These are phyloP conservation scores for Drosophila macrospina DNA, from an alignment of 2,888 invertebrate genomes.

Conservation along the genomic window DNA sequence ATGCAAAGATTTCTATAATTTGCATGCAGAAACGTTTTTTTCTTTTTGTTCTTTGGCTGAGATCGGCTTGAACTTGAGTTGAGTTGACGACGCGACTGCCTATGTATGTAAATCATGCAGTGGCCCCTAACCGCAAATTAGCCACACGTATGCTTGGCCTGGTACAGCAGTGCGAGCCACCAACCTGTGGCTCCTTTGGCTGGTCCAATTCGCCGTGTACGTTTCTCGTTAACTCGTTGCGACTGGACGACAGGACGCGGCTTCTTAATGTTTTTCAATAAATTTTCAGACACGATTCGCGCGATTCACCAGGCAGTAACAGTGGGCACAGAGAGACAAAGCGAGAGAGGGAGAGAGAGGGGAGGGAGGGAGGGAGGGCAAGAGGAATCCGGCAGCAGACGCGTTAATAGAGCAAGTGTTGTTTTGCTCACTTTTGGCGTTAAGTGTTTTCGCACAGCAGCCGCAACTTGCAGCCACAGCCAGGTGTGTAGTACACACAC, in stretches of 20 bases:
- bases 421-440: slow-evolving; percentile 84
- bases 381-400: slow-evolving; percentile 33
- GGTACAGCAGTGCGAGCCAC: too few relatives aligned
- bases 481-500: not conserved
- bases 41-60: slow-evolving; percentile 13
- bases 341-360: not conserved
- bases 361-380: too few relatives aligned
- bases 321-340: too few relatives aligned
- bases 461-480: not conserved
- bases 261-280: slow-evolving; percentile 76
- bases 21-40: slow-evolving; percentile 62
- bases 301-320: not conserved
- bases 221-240: slow-evolving; percentile 70
- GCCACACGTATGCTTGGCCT: slow-evolving; percentile 62
- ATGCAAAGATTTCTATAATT: slow-evolving; percentile 82
- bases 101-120: slow-evolving; percentile 82
- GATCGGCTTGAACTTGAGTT: not conserved
- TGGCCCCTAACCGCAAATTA: slow-evolving; percentile 78
- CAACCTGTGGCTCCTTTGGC: too few relatives aligned
- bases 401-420: slow-evolving; percentile 83
- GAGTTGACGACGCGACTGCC: slow-evolving; percentile 20
- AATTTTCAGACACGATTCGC: slow-evolving; percentile 60
- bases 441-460: slow-evolving; percentile 82
- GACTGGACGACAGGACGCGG: slow-evolving; percentile 14
- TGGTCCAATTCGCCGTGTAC: slow-evolving; percentile 31